These are phyloP conservation scores for Dasysyrphus tricinctus DNA, from an alignment of 2,888 invertebrate species.

Conservation along the genomic window DNA sequence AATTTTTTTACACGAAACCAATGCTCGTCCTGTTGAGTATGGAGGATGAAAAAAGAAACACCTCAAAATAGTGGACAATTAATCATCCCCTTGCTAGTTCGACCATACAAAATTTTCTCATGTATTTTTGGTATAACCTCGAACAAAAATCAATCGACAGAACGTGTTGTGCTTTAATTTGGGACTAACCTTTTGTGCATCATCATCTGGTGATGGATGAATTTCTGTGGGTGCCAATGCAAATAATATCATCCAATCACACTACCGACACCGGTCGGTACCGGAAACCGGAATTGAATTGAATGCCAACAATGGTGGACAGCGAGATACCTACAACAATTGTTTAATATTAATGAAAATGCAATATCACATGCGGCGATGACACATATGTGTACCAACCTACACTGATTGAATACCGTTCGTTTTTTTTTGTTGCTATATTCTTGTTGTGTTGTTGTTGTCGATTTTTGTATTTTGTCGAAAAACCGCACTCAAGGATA, in stretches of 20 bases:
- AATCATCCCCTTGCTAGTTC: no score
- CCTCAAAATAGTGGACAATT: no score
- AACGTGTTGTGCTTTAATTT: no score
- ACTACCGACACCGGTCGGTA: not conserved
- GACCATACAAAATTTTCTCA: no score
- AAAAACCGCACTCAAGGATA: constrained; percentile 49
- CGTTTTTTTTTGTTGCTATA: not conserved
- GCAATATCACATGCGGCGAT: constrained; percentile 37
- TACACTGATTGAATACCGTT: constrained; percentile 41
- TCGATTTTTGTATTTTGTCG: not conserved
- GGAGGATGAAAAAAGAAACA: no score
- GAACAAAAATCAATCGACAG: no score
- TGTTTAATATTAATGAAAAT: constrained; percentile 54
- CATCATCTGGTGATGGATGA: not conserved
- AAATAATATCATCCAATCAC: constrained; percentile 24
- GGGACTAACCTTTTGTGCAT: not conserved
- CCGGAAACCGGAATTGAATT: constrained; percentile 29
- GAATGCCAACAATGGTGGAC: constrained; percentile 37
- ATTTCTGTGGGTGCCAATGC: not conserved
- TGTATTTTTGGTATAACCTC: no score
- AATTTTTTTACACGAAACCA: no score
- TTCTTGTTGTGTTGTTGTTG: not conserved
- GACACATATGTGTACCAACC: not conserved
- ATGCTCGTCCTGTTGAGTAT: no score
- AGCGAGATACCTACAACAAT: not conserved